Evolutionary conservation across 2,888 invertebrate species (phyloP), one percentile per base, ranked within the genome.

Genomic region (Folsomia manolachei): DNA sequence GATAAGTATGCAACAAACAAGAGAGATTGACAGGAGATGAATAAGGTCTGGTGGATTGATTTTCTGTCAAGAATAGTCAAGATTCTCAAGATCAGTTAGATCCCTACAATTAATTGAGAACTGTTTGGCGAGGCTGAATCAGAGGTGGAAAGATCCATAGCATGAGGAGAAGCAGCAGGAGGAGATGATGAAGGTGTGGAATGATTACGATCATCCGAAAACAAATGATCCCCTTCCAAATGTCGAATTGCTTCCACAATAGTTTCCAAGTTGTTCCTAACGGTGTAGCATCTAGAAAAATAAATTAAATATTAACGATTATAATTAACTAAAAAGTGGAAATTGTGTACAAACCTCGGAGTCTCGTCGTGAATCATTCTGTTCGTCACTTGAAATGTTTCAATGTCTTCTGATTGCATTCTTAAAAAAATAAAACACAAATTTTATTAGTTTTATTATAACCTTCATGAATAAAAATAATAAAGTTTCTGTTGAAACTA

Each of bases 201-300:
- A 61, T 74, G 74, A 62, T 72, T 64, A 21, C 77, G 77, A 63
- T 83, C 83, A 82, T 94, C 94, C 78, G 90, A 89, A 85, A 96
- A 95, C 83, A 95, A 86, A 84, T 95, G 94, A 84, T 96, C 97
- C 56, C 97, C 97, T 84, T 99, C 98, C 80, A 99, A 86, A 84
- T 98, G 97, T 53, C 97, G 90, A 82, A 99, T 98, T 71, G 99
- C 99, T 84, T 98, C 97, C 53, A 98, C 96, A 80, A 99, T 97
- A 18, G 97, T 97, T 85, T 98, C 97, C 81, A 99, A 87, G 84
- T 97, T 97, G 84, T 96, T 95, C 70, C 95, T 90, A 76, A 95
- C 94, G 68, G 92, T 92, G 79, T 89, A 76, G 64, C 75, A 78
- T 72, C 79, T 80, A 71, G 18, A 82, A 61, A 78, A 68, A n/a